Conservation (phyloP, 1,140 invertebrate species). For the Calephelis nemesis region DNA sequence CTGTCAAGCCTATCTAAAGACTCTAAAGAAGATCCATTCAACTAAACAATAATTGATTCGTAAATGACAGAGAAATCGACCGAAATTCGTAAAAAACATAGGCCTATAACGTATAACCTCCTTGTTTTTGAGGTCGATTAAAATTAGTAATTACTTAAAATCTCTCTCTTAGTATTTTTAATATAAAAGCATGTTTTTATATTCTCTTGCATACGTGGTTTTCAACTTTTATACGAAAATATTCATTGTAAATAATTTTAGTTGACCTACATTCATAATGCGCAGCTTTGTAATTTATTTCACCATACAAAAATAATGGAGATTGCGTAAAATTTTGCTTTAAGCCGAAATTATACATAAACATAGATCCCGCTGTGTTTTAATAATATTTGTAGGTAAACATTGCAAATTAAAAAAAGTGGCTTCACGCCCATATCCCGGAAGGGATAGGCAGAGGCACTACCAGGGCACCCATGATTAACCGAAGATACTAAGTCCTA, state of each 20-base stretch:
- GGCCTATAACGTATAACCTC: too few relatives aligned
- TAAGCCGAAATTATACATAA: not conserved
- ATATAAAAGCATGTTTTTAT: not conserved
- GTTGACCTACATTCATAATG: conserved; percentile 3
- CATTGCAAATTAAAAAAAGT: too few relatives aligned
- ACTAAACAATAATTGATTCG: too few relatives aligned
- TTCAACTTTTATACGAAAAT: not conserved
- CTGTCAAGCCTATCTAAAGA: too few relatives aligned
- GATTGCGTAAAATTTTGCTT: not conserved
- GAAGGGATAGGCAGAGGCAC: too few relatives aligned
- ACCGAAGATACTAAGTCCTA: too few relatives aligned
- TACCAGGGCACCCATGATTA: too few relatives aligned
- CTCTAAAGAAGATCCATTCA: too few relatives aligned
- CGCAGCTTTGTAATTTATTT: not conserved
- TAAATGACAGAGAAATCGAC: too few relatives aligned
- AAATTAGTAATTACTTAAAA: not conserved
- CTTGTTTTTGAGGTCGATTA: not conserved
- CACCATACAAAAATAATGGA: not conserved
- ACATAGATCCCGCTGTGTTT: not conserved
- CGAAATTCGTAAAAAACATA: too few relatives aligned
- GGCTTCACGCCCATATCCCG: too few relatives aligned
- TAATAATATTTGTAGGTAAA: too few relatives aligned
- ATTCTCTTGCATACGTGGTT: not conserved
- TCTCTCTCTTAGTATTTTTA: not conserved
- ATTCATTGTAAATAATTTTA: not conserved